Conservation (phyloP, 2,888 invertebrate species). For the Megaustenia siamemsis region DNA sequence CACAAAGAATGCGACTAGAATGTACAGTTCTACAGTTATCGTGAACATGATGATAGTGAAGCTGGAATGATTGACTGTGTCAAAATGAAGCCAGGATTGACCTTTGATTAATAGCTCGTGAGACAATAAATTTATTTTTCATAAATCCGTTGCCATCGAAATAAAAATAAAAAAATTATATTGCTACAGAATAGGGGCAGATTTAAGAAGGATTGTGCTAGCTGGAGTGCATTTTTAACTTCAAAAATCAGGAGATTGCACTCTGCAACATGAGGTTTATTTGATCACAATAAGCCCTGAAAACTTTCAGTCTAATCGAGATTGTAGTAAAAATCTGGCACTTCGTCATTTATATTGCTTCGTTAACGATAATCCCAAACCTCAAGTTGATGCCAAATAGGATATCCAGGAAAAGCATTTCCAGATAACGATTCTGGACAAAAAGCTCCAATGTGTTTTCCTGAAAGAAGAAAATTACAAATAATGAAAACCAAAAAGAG, state of each 20-base stretch:
- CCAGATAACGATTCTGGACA: too few relatives aligned
- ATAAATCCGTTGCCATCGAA: too few relatives aligned
- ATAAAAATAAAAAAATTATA: too few relatives aligned
- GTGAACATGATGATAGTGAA: not conserved
- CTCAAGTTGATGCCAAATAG: too few relatives aligned
- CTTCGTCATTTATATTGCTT: not conserved
- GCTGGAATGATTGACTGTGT: not conserved
- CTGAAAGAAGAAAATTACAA: too few relatives aligned
- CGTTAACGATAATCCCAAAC: too few relatives aligned
- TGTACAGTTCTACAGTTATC: not conserved
- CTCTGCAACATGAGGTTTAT: not conserved
- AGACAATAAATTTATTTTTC: not conserved
- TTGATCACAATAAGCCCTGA: not conserved
- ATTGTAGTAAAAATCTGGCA: not conserved
- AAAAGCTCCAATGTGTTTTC: too few relatives aligned
- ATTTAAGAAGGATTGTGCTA: not conserved
- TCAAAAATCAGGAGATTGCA: constrained; percentile 3
- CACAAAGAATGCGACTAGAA: not conserved
- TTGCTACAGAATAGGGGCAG: not conserved
- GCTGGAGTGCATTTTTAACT: too few relatives aligned
- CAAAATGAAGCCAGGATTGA: not conserved
- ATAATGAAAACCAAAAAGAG: too few relatives aligned
- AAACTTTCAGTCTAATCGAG: not conserved
- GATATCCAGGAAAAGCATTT: too few relatives aligned
- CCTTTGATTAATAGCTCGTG: not conserved